phyloP scores from a whole-genome alignment of 2,797 vertebrate species.

The Peromyscus aztecus region DNA sequence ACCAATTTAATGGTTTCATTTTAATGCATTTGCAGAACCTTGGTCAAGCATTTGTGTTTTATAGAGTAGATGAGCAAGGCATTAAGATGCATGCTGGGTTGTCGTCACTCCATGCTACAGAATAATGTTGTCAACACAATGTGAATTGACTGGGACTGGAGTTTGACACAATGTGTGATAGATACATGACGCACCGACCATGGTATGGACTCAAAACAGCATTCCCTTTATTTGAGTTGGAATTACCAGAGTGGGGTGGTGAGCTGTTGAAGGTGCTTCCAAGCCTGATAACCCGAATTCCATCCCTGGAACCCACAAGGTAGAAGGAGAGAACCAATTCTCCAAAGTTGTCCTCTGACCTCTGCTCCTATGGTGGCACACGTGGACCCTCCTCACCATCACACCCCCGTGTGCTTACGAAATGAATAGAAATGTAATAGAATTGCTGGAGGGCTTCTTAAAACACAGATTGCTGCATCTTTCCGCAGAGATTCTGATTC shows the following conservation, averaged over 20 bases:
- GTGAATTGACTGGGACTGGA: not conserved
- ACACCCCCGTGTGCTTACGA: not conserved
- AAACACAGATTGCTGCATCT: not conserved
- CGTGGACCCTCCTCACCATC: not conserved
- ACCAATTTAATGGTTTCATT: not conserved
- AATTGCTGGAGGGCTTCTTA: not conserved
- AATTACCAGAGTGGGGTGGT: not conserved
- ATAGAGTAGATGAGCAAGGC: not conserved
- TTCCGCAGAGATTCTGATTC: not conserved
- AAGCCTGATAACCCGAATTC: not conserved
- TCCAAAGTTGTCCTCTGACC: not conserved
- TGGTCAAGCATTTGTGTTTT: slow-evolving; percentile 12
- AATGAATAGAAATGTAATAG: not conserved
- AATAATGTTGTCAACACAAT: not conserved
- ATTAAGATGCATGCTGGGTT: not conserved
- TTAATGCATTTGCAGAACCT: not conserved
- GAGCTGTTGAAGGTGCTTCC: not conserved
- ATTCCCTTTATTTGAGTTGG: not conserved
- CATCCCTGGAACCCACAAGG: not conserved
- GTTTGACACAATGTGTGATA: not conserved
- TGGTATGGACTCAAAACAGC: not conserved
- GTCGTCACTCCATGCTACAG: not conserved
- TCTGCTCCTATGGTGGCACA: not conserved
- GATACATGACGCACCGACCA: not conserved
- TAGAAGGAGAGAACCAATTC: not conserved